These are phyloP conservation scores for Mythimna vitellina DNA, from an alignment of 2,888 invertebrate genomes.

Conservation along the genomic window DNA sequence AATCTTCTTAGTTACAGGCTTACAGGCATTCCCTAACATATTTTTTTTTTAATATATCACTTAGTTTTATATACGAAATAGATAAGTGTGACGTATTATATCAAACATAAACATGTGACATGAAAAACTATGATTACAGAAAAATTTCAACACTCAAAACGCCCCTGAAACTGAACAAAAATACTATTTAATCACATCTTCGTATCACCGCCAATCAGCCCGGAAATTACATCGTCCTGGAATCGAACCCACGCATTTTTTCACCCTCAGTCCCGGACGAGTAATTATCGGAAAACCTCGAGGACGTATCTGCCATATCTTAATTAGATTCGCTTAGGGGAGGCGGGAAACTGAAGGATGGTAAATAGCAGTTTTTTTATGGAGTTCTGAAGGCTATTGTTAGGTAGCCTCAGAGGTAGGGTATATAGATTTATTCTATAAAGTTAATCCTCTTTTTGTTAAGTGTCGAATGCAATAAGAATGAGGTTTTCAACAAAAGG, in stretches of 20 bases:
- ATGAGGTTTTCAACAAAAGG: no score
- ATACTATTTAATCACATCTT: conserved; percentile 26
- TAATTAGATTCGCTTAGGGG: conserved; percentile 53
- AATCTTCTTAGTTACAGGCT: no score
- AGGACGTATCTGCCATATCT: conserved; percentile 58
- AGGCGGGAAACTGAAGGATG: conserved; percentile 23
- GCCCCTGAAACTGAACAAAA: conserved; percentile 15
- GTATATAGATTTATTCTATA: background rate
- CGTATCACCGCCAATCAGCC: conserved; percentile 32
- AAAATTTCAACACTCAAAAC: background rate
- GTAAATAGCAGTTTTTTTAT: conserved; percentile 52
- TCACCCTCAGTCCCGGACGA: conserved; percentile 18
- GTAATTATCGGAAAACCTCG: conserved; percentile 56
- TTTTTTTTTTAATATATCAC: no score
- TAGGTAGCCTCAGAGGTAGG: background rate
- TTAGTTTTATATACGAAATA: no score
- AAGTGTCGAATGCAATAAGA: background rate
- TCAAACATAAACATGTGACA: no score
- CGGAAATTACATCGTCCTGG: conserved; percentile 49
- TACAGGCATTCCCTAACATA: no score
- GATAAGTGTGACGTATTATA: no score
- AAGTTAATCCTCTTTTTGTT: background rate
- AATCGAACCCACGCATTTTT: conserved; percentile 45
- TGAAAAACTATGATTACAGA: background rate
- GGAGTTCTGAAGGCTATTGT: conserved; percentile 2